Conservation (phyloP, 2,797 vertebrate genomes). For the Pipistrellus pygmaeus region DNA sequence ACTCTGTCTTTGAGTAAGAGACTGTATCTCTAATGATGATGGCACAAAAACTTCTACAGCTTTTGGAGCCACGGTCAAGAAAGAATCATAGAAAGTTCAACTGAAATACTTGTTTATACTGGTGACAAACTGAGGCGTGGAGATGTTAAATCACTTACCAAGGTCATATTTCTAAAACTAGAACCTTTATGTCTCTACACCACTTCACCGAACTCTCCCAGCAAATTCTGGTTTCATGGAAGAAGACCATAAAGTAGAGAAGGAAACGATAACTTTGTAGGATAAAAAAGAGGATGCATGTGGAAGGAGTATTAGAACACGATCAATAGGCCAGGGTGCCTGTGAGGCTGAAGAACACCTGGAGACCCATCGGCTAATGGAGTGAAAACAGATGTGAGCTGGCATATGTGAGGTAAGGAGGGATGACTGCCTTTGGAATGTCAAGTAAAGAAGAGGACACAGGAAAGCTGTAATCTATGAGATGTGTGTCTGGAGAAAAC, state of each 20-base stretch:
- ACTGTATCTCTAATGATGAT: background rate
- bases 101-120: background rate
- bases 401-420: background rate
- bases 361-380: background rate
- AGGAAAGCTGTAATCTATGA: background rate
- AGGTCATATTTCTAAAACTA: background rate
- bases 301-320: background rate
- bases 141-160: background rate
- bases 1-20: background rate
- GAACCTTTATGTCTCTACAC: background rate
- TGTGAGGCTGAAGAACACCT: background rate
- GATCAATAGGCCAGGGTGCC: background rate
- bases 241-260: background rate
- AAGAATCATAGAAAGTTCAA: constrained; percentile 30
- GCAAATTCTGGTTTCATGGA: background rate
- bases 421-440: background rate
- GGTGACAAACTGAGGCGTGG: background rate
- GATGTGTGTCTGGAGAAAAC: background rate
- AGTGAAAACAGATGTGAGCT: background rate
- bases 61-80: background rate
- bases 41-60: background rate
- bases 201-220: background rate
- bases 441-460: background rate
- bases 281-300: background rate
- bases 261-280: background rate